phyloP scores from a whole-genome alignment of 2,888 invertebrate species.

The Adela reaumurella region DNA sequence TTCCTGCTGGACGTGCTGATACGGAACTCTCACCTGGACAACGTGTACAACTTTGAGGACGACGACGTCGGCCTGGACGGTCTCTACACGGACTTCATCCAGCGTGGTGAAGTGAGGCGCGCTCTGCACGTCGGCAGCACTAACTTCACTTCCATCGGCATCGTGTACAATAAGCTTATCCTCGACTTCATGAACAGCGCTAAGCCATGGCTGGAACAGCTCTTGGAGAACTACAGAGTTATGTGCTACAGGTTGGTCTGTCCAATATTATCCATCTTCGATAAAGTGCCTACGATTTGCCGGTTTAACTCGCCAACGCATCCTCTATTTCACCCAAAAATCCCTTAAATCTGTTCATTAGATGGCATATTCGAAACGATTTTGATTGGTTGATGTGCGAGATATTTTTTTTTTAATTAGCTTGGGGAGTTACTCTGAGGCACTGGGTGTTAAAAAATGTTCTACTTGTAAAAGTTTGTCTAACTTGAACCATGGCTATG shows the following conservation, averaged over 20 bases:
- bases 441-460: too few species aligned
- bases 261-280: too few species aligned
- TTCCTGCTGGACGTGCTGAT: constrained; percentile 41
- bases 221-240: constrained; percentile 52
- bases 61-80: constrained; percentile 37
- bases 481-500: too few species aligned
- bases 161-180: constrained; percentile 46
- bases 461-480: too few species aligned
- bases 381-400: too few species aligned
- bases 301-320: too few species aligned
- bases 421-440: too few species aligned
- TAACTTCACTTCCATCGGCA: constrained; percentile 45
- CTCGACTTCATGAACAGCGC: constrained; percentile 57
- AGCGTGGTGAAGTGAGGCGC: constrained; percentile 36
- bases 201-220: constrained; percentile 51
- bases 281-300: constrained; percentile 1
- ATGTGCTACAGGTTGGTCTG: constrained; percentile 57
- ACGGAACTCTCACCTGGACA: constrained; percentile 36
- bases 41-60: constrained; percentile 47
- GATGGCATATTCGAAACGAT: too few species aligned
- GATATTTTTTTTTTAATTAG: too few species aligned
- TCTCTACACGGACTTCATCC: constrained; percentile 38
- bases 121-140: constrained; percentile 52
- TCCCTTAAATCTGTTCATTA: too few species aligned
- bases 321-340: too few species aligned